Conservation (phyloP, 2,888 invertebrate genomes). For the Drosophila quinaria region DNA sequence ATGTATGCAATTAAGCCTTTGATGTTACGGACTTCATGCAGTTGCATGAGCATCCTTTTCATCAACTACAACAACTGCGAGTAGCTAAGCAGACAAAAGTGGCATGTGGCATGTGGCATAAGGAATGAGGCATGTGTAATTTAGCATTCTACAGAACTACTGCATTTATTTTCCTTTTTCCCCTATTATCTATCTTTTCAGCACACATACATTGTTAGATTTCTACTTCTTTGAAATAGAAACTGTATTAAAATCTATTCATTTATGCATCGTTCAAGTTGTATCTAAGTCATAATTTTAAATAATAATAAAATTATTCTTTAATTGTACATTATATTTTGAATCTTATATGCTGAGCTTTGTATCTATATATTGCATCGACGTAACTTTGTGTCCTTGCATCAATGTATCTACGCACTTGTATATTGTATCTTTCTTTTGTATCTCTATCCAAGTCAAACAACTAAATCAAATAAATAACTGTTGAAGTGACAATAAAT, state of each 20-base stretch:
- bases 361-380: background rate
- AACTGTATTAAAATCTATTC: too few species aligned
- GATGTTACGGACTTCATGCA: slow-evolving; percentile 35
- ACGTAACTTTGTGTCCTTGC: background rate
- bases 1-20: slow-evolving; percentile 66
- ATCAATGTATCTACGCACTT: background rate
- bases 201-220: too few species aligned
- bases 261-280: too few species aligned
- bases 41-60: slow-evolving; percentile 6
- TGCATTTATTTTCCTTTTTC: background rate
- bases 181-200: too few species aligned
- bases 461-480: slow-evolving; percentile 6
- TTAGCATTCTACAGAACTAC: background rate
- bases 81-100: slow-evolving; percentile 7
- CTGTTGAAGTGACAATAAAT: slow-evolving; percentile 7
- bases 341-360: background rate
- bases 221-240: too few species aligned
- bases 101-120: slow-evolving; percentile 18
- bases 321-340: background rate
- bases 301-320: background rate
- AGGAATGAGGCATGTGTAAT: background rate
- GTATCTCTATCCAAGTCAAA: background rate
- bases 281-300: too few species aligned
- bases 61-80: slow-evolving; percentile 16
- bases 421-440: background rate